phyloP scores from a whole-genome alignment of 2,888 invertebrate species.

The Argyra leucocephala region DNA sequence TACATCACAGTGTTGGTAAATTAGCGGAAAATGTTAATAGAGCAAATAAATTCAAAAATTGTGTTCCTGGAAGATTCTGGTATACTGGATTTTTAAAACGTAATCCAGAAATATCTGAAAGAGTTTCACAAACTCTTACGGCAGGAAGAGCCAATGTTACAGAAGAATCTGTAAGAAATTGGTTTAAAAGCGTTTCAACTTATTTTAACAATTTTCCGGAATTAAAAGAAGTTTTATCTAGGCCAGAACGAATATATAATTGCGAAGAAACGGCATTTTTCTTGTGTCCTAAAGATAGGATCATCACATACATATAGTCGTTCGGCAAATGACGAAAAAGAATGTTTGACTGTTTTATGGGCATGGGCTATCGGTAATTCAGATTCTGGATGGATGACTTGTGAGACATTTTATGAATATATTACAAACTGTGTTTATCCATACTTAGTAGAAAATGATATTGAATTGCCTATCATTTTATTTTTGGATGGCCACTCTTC shows the following conservation, averaged over 20 bases:
- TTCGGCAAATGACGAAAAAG: slow-evolving; percentile 6
- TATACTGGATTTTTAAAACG: neutral
- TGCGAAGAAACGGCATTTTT: neutral
- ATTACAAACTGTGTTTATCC: slow-evolving; percentile 36
- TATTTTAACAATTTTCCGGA: neutral
- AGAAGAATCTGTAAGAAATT: neutral
- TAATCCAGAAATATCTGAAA: neutral
- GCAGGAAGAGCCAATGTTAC: neutral
- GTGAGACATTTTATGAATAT: slow-evolving; percentile 38
- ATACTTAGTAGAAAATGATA: slow-evolving; percentile 33
- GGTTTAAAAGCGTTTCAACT: neutral
- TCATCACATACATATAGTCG: neutral
- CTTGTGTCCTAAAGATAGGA: neutral
- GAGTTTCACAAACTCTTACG: neutral
- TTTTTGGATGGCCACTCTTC: slow-evolving; percentile 39
- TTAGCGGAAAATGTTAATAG: neutral
- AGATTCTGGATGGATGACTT: slow-evolving; percentile 42
- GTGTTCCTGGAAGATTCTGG: neutral
- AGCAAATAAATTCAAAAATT: neutral
- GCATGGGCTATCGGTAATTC: slow-evolving; percentile 37
- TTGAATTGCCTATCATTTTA: slow-evolving; percentile 34
- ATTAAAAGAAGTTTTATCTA: neutral
- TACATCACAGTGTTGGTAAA: neutral
- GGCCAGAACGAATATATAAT: neutral
- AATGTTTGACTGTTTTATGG: neutral